Evolutionary conservation across 1,140 invertebrate species (phyloP).

Genomic region (Rhopalosiphum maidis): DNA sequence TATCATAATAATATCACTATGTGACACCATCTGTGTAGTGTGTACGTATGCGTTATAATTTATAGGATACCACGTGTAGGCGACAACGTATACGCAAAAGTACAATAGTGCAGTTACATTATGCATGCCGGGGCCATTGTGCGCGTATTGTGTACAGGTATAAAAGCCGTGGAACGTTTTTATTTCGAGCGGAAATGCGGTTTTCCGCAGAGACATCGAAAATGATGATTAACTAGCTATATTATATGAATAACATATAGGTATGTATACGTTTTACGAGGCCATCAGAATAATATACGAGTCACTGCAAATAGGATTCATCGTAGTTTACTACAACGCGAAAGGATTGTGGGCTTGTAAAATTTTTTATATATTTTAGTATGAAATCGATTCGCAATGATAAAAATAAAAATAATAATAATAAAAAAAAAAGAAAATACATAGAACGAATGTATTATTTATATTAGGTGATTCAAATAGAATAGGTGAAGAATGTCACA

Average conservation of each 20-base stretch:
- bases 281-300: background rate
- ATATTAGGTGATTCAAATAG: background rate
- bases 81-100: background rate
- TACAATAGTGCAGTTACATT: background rate
- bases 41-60: background rate
- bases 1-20: background rate
- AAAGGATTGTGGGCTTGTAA: background rate
- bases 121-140: too few relatives aligned
- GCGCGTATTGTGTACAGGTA: background rate
- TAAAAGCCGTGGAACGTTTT: background rate
- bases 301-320: background rate
- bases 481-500: background rate
- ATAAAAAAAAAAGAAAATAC: background rate
- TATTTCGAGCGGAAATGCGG: background rate
- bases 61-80: background rate
- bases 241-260: background rate
- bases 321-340: background rate
- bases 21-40: too few relatives aligned
- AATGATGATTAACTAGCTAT: slow-evolving; percentile 4
- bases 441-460: background rate
- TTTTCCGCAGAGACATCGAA: slow-evolving; percentile 5
- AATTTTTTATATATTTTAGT: background rate
- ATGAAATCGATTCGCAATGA: background rate
- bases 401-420: background rate
- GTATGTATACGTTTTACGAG: background rate